phyloP scores from a whole-genome alignment of 2,888 invertebrate genomes.

The Artemia sinica region DNA sequence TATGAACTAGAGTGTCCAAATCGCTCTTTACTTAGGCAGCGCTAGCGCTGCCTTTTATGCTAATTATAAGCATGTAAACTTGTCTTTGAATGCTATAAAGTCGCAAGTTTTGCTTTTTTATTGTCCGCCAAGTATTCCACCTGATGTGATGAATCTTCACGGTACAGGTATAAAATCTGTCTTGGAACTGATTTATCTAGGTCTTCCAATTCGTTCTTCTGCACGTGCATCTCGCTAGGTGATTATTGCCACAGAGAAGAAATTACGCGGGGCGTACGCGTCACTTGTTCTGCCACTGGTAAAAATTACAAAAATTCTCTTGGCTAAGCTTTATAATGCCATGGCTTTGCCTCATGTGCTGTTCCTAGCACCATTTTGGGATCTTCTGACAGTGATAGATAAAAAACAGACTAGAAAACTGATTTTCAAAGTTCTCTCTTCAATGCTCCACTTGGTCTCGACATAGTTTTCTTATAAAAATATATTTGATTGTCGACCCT shows the following conservation, averaged over 20 bases:
- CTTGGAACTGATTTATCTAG: not conserved
- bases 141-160: not conserved
- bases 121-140: not conserved
- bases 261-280: not conserved
- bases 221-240: not conserved
- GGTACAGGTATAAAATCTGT: not conserved
- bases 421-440: not conserved
- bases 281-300: not conserved
- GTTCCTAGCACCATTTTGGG: not conserved
- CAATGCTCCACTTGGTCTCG: not conserved
- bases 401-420: not conserved
- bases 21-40: no score
- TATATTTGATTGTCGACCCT: not conserved
- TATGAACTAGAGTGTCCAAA: no score
- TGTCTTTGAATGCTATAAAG: not conserved
- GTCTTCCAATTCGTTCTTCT: not conserved
- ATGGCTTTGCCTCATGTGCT: not conserved
- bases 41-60: no score
- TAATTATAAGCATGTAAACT: no score
- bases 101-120: not conserved
- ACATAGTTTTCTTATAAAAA: not conserved
- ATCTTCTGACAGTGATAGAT: not conserved
- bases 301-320: not conserved
- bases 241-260: not conserved
- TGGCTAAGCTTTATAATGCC: not conserved